Evolutionary conservation across 2,797 vertebrate species (phyloP).

Genomic region (Urosaurus nigricauda): DNA sequence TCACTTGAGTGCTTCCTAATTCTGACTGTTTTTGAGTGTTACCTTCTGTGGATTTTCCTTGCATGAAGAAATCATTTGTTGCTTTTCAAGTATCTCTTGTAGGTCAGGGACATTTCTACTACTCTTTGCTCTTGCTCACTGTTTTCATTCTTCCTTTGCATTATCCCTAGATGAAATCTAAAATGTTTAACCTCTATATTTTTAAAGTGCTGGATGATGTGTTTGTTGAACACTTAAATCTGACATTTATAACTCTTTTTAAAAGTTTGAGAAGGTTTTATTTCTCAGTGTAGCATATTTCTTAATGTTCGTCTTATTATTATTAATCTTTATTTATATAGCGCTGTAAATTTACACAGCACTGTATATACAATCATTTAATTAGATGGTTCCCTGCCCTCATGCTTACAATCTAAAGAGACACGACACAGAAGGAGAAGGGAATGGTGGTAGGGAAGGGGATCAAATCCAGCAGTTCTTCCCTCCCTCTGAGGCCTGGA

Average conservation of each 20-base stretch:
- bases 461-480: no score
- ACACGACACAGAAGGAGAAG: no score
- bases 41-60: background rate
- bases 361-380: no score
- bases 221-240: background rate
- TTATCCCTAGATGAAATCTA: constrained; percentile 3
- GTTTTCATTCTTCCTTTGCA: background rate
- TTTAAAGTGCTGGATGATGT: background rate
- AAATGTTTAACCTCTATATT: background rate
- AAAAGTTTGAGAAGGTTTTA: background rate
- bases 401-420: no score
- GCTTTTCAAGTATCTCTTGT: constrained; percentile 28
- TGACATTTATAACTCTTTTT: background rate
- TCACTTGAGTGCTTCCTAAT: constrained; percentile 14
- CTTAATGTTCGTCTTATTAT: no score
- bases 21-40: background rate
- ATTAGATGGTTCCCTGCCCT: no score
- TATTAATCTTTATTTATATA: no score
- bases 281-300: background rate
- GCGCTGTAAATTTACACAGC: no score
- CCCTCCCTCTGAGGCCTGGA: no score
- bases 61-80: constrained; percentile 7
- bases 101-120: background rate
- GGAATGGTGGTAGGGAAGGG: no score
- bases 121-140: background rate